Percentiles rank a stretch among this genome's conserved stretches.
phyloP scores from a whole-genome alignment of 2,888 invertebrate species.

The Eupeodes luniger region DNA sequence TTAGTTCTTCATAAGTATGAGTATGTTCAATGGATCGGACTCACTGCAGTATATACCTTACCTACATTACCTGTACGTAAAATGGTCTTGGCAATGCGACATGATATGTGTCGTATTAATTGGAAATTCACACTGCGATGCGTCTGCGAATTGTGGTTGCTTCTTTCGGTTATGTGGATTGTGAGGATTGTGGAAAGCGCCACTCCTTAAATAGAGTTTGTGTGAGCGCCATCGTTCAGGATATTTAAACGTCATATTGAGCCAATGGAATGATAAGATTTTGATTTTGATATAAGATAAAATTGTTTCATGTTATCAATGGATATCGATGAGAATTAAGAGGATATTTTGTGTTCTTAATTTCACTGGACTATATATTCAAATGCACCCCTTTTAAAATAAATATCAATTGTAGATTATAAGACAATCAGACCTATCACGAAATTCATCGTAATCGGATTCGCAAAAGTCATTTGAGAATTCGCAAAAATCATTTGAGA shows the following conservation, averaged over 20 bases:
- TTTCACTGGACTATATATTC: too few species aligned
- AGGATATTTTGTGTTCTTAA: too few species aligned
- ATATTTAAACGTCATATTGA: constrained; percentile 67
- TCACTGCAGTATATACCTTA: neutral
- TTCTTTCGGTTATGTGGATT: constrained; percentile 42
- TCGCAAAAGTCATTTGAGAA: too few species aligned
- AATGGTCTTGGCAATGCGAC: constrained; percentile 65
- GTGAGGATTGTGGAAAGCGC: constrained; percentile 65
- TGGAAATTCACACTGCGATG: constrained; percentile 71
- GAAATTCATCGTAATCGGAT: too few species aligned
- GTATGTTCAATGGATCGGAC: constrained; percentile 27
- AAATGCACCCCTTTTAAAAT: too few species aligned
- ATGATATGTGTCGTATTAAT: constrained; percentile 76
- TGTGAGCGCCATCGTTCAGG: constrained; percentile 67
- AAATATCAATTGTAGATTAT: too few species aligned
- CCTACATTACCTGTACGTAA: constrained; percentile 32
- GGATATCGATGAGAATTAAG: too few species aligned
- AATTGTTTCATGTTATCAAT: too few species aligned
- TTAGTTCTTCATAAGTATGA: neutral
- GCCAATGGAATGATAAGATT: constrained; percentile 34
- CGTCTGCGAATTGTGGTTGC: constrained; percentile 63
- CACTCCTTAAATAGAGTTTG: constrained; percentile 73
- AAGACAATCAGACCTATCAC: too few species aligned
- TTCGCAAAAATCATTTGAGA: too few species aligned
- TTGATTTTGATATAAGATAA: neutral